Evolutionary conservation across 2,113 vertebrate species (phyloP).

Genomic region (Cyanocitta stelleri): DNA sequence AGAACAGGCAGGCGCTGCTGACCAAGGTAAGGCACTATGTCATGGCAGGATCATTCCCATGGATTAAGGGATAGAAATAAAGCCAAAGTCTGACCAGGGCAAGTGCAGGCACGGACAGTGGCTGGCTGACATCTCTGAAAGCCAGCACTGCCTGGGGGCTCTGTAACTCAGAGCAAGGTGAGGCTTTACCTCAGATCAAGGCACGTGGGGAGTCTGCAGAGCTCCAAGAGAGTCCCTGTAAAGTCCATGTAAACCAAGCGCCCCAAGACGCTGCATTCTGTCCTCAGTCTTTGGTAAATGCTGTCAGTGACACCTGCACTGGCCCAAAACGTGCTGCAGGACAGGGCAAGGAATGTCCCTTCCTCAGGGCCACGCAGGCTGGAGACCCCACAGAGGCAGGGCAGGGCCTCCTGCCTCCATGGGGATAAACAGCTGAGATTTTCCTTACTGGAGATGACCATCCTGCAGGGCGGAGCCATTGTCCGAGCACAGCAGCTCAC

Average conservation of each 20-base stretch:
- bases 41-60: not conserved
- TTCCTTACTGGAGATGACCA: not conserved
- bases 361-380: not conserved
- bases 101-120: not conserved
- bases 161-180: not conserved
- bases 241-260: not conserved
- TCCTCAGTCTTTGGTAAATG: not conserved
- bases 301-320: fast-evolving
- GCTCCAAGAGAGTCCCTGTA: not conserved
- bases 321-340: not conserved
- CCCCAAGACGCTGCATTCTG: not conserved
- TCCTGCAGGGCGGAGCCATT: fast-evolving
- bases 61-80: not conserved
- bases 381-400: not conserved
- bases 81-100: not conserved
- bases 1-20: not conserved
- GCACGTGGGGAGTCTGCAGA: not conserved
- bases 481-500: conserved; percentile 42
- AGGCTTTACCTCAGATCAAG: not conserved
- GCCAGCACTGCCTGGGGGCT: not conserved
- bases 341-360: not conserved
- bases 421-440: fast-evolving
- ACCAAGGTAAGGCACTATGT: not conserved
- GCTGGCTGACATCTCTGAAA: not conserved
- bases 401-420: not conserved